Base-by-base conservation (phyloP, 1,140 invertebrate species). In the Akabosia matsudoensis region DNA sequence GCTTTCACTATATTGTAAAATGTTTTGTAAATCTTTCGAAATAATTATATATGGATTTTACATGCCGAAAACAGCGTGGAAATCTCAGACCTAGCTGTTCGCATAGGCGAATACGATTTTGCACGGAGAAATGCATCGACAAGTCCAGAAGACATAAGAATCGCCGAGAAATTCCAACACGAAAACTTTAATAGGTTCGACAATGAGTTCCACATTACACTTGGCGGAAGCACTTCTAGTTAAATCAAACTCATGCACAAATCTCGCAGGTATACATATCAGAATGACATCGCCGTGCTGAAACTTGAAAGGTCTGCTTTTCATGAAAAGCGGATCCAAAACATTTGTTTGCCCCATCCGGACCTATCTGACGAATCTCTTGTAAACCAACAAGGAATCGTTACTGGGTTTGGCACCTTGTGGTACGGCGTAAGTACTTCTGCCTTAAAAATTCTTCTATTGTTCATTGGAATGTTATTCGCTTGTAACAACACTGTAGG, bases 81-180 rank as follows among this genome's bases (percentile, higher is more conserved):
- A 80, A 85, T 88, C 0, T 83, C 87, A 24, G 88, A 93, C 16
- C 82, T 95, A 4, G 88, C 84, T 26, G 90, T 93, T 0, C 87
- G 93, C 37, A 85, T 96, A 0, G 93, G 93, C 0, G 92, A 94
- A 83, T 93, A 94, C 84, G 91, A 94, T 84, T 89, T 94, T 34
- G 85, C 85, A 3, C 84, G 85, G 33, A 81, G 56, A 0, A 89
- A 90, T 82, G 33, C 7, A 16, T 37, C 22, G 1, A 89, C 89
- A 14, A 86, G 90, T 13, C 85, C 88, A 0, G 85, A 88, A 71
- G 90, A 91, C 83, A 92, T 91, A 82, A 84, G 83, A 31, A 88
- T 93, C 1, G 83, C 84, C 4, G 88, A 89, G 79, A 88, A 92
- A 71, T 87, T 86, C 0, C 84, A 88, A 16, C 92, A 94, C 82